Base-by-base conservation (phyloP, 2,113 vertebrate species). In the Elachura formosa region DNA sequence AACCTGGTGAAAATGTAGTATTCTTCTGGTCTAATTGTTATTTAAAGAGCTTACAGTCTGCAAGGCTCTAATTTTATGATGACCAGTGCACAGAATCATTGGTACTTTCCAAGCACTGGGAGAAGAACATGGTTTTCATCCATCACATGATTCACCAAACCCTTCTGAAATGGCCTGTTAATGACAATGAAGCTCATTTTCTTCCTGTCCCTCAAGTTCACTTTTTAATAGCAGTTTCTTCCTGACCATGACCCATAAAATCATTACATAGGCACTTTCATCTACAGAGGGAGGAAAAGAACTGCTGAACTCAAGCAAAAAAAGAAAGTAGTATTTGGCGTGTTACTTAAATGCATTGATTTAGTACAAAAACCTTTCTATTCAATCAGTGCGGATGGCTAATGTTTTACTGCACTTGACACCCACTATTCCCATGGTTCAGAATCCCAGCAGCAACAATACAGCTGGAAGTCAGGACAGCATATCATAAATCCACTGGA, bases 331-430 rank as follows among this genome's bases (percentile, higher is more conserved):
- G 94, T 43, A 92, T 94, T 95, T 75, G 41, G 89, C 19, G 14
- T 84, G 87, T 97, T 96, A 95, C 94, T 96, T 95, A 95, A 94
- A 96, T 64, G 79, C 91, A 96, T 95, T 97, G 94, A 93, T 97
- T 97, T 95, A 95, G 93, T 94, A 97, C 94, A 96, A 96, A 96
- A 95, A 20, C 78, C 89, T 38, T 90, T 96, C 96, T 87, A 95
- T 94, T 97, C 94, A 96, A 95, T 97, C 95, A 97, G 92, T 18
- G 82, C 89, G 89, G 94, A 96, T 95, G 88, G 89, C 87, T 97
- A 96, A 96, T 94, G 92, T 94, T 97, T 97, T 96, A 97, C 94
- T 96, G 94, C 85, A 87, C 95, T 96, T 96, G 94, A 96, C 93
- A 96, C 90, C 78, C 85, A 83, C 96, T 87, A 96, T 95, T 97